Evolutionary conservation across 2,797 vertebrate species (phyloP).

Genomic region (Protosalanx chinensis): DNA sequence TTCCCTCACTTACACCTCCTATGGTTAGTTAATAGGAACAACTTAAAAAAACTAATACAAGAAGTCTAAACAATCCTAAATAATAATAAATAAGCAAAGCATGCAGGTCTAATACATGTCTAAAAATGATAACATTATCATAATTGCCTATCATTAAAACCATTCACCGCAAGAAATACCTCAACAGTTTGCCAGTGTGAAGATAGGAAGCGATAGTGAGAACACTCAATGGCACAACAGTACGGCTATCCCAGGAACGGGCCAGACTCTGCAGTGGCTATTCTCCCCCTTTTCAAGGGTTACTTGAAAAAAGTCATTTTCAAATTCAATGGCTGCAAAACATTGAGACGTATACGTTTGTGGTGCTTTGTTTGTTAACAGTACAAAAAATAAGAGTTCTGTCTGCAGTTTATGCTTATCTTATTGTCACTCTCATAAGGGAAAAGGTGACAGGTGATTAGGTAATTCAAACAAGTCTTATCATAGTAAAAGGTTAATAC

Average conservation of each 20-base stretch:
- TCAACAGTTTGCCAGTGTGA: constrained; percentile 99
- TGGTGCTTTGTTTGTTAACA: constrained; percentile 81
- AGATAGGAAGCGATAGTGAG: constrained; percentile 99
- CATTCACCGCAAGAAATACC: constrained; percentile 99
- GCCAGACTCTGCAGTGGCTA: constrained; percentile 99
- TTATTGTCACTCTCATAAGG: constrained; percentile 85
- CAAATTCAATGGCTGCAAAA: constrained; percentile 99
- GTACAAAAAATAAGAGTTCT: constrained; percentile 69
- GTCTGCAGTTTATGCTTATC: constrained; percentile 62
- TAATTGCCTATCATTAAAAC: constrained; percentile 98
- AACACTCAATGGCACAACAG: constrained; percentile 99
- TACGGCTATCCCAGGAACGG: constrained; percentile 99
- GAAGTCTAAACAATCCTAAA: constrained; percentile 74
- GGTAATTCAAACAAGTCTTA: constrained; percentile 78
- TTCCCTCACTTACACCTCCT: constrained; percentile 67
- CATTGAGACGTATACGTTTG: constrained; percentile 97
- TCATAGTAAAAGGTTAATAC: constrained; percentile 72
- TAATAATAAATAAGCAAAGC: constrained; percentile 93
- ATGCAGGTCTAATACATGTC: constrained; percentile 89
- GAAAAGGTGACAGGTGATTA: constrained; percentile 88
- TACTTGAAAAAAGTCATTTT: constrained; percentile 99
- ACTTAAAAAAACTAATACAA: constrained; percentile 67
- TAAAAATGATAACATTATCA: constrained; percentile 62
- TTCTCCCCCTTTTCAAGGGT: constrained; percentile 99
- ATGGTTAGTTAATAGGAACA: constrained; percentile 86